Base-by-base conservation (phyloP, 92 coral and sea anemone species). In the Phenganax stokvisi region DNA sequence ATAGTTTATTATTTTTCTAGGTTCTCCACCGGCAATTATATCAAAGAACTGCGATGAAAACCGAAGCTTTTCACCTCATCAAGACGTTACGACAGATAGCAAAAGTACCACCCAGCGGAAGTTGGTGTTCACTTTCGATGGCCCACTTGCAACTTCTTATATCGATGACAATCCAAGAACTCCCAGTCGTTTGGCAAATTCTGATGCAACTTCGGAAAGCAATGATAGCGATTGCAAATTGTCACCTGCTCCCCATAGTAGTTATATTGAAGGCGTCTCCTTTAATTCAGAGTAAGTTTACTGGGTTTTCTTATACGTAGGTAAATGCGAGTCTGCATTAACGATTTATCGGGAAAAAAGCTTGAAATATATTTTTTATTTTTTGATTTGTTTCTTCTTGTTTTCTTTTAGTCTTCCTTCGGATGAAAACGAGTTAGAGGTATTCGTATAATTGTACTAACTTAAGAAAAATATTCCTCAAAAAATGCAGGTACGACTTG, bases 381-480 rank as follows among this genome's bases (percentile, higher is more conserved):
- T 76, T 68, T 30, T 2, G 20, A 77, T 78, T 64, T 54, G 57
- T 75, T 31, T 84, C 51, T 81, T 37, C 5, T 37, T 37, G 47
- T 37, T 37, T 74, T 10, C 37, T 28, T 73, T 12, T 84, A 94
- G 98, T 20, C 96, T 97, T 12, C 92, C 97, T 12, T 93, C 96
- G 44, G 92, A 87, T 52, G 98, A 94, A 64, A 90, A 87, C 65
- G 98, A 94, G 83, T 86, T 92, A 9, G 98, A 94, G 96, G 98
- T 94, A 69, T 69, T 90, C 68, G 27, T 11, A 27, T 25, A 13
- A 10, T 25, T 12, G 56, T 25, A 51, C 27, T 17, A 9, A 56
- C 51, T 4, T 71, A 52, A 44, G 56, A 60, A 17, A 10, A 12
- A 28, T 6, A n/a, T 8, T 56, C 37, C 8, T 69, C 47, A 11